Base-by-base conservation (phyloP, 2,888 invertebrate species). In the Rosalia funebris region DNA sequence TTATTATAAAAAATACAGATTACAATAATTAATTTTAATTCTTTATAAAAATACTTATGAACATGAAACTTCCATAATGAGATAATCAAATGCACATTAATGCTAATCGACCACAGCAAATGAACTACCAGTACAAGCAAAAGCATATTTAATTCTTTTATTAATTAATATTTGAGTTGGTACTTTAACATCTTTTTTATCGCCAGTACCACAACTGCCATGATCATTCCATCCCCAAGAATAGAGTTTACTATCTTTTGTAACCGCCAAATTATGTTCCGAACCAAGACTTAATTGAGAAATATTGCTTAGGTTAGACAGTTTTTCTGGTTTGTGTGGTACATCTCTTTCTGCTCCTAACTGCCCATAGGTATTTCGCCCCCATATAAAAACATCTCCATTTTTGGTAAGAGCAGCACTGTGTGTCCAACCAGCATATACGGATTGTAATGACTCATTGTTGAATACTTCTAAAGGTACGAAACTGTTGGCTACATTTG, bases 211-310 rank as follows among this genome's bases (percentile, higher is more conserved):
- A 73, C 93, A 93, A 77, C 91, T 93, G 34, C 91, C 91, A 82
- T 94, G 94, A 75, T 95, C 94, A 81, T 95, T 94, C 94, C 94
- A 95, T 0, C 94, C 94, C 93, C 94, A 95, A 14, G 90, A 87
- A 75, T 87, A 89, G 3, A 93, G 77, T 46, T 85, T 83, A 25
- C 89, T 88, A 57, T 87, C 86, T 62, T 83, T 85, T 70, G 86
- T 85, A 64, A 91, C 80, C 62, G 90, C 88, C 66, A 94, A 77
- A 41, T 89, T 91, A 75, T 94, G 94, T 73, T 94, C 93, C 0
- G 93, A 91, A 1, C 94, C 94, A 68, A 90, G 80, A 65, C 87
- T 85, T 58, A 91, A 76, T 76, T 88, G 85, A 66, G 80, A 79
- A 1, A 89, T 82, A 73, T 82, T 83, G 73, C 63, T 77, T 68